Evolutionary conservation across 2,888 invertebrate species (phyloP), one percentile per base, ranked within the genome.

Genomic region (Catonia carolina): DNA sequence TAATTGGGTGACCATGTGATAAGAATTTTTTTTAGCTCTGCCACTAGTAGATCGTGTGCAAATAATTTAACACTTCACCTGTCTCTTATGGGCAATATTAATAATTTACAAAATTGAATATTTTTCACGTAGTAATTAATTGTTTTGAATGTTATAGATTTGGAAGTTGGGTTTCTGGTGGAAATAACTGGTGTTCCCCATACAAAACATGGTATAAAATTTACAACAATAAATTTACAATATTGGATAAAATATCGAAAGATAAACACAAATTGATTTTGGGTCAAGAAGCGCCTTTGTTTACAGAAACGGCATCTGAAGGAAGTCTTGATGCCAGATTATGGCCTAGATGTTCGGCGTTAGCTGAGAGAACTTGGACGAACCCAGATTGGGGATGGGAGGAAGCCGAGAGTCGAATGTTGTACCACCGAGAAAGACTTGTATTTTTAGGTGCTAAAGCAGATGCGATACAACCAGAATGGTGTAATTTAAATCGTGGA

Each of bases 181-280:
- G 87, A n/a, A 86, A 86, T 67, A 93, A 93, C 70, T 93, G 93
- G 93, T 93, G 92, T 69, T 82, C 89, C 0, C 92, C 92, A 0
- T 93, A 90, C 73, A 90, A 86, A 66, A 87, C 89, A 2, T 93
- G 92, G 92, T 89, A 92, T 71, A 84, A 82, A 67, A 82, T 91
- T 1, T 93, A 93, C 66, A 81, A 84, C 33, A 91, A 91, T 70
- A 85, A 86, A 0, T 73, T 77, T 20, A 18, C 39, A 15, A 39
- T 39, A 7, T 39, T 39, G 39, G 18, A 39, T 17, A 61, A 65
- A 5, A 56, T 67, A n/a, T 17, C 39, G 17, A 65, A 64, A n/a
- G 66, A 68, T 42, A 62, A 65, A 41, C 61, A 63, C 2, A 37
- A 14, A 14, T 53, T 78, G n/a, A 42, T 22, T 10, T 71, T 78